Evolutionary conservation across 2,888 invertebrate species (phyloP), one percentile per base, ranked within the genome.

Genomic region (Coelopa pilipes): DNA sequence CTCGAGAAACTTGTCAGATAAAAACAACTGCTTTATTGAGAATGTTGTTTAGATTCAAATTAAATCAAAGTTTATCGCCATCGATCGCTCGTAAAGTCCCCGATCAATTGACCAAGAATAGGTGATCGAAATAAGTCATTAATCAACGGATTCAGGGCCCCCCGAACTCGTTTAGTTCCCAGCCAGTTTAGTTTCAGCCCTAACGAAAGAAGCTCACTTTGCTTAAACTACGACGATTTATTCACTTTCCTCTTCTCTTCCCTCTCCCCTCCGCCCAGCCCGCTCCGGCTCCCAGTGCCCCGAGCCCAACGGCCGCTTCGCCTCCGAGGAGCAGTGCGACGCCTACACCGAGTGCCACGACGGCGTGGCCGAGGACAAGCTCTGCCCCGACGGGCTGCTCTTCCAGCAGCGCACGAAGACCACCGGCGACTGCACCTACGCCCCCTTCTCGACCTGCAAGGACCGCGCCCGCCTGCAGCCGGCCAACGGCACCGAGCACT

Each of bases 371-470:
- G 91, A 92, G 81, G 91, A 93, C 81, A 94, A 94, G 82, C 87
- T 92, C 2, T 96, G 96, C 77, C 93, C 95, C 0, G 96, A 96
- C 82, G 96, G 95, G 34, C 89, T 96, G 47, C 89, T 93, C 0
- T 95, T 93, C 88, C 94, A 95, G 83, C 91, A 86, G 77, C 85
- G 86, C 62, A 82, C 83, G 70, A 86, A 85, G 78, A 72, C 79
- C 10, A 91, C 90, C 75, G 90, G 90, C 11, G 94, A 93, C 83
- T 96, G 96, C 85, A 93, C 93, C 79, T 96, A 96, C 85, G 94
- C 95, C 9, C 92, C 93, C 57, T 94, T 95, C 80, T 92, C 94
- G 19, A 89, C 92, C 76, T 96, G 96, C 83, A 90, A 90, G 24
- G 93, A 92, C 77, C 90, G 96, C 76, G 88, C 92, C 12, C 89